These are phyloP conservation scores for Agonopterix alstromeriana DNA, from an alignment of 2,888 invertebrate genomes.

Conservation along the genomic window DNA sequence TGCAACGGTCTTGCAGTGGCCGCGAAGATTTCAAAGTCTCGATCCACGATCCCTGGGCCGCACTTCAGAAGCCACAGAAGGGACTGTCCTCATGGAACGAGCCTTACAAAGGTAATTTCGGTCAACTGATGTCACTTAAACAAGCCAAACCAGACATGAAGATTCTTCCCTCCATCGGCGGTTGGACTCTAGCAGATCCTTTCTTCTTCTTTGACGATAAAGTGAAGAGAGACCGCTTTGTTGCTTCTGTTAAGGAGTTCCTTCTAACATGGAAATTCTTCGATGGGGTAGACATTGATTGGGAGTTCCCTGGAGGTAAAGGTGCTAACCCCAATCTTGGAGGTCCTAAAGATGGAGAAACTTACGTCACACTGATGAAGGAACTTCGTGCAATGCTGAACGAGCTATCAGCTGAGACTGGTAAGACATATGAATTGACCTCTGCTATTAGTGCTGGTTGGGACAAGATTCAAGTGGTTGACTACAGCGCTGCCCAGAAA, in stretches of 20 bases:
- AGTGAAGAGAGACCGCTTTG: slow-evolving; percentile 56
- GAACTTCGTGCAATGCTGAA: slow-evolving; percentile 64
- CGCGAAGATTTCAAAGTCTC: slow-evolving; percentile 68
- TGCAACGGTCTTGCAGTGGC: slow-evolving; percentile 66
- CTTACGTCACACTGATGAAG: slow-evolving; percentile 59
- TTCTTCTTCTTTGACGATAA: slow-evolving; percentile 66
- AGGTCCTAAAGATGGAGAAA: slow-evolving; percentile 56
- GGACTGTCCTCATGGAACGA: slow-evolving; percentile 68
- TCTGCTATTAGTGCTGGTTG: slow-evolving; percentile 71
- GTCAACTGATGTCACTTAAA: slow-evolving; percentile 67
- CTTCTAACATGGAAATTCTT: slow-evolving; percentile 70
- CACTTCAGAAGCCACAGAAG: slow-evolving; percentile 67
- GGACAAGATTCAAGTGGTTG: slow-evolving; percentile 70
- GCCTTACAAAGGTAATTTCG: slow-evolving; percentile 70
- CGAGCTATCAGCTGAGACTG: slow-evolving; percentile 53
- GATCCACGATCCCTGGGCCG: slow-evolving; percentile 71
- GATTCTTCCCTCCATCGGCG: slow-evolving; percentile 63
- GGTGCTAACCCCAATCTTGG: slow-evolving; percentile 67
- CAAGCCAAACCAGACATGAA: slow-evolving; percentile 64
- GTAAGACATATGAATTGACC: slow-evolving; percentile 64
- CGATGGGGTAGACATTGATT: slow-evolving; percentile 68
- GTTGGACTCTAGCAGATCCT: slow-evolving; percentile 69
- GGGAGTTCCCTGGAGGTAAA: slow-evolving; percentile 72
- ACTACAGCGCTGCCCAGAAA: slow-evolving; percentile 61
- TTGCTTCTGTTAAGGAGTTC: slow-evolving; percentile 65